phyloP scores from a whole-genome alignment of 1,140 invertebrate species.

The Sarcophaga peregrina region DNA sequence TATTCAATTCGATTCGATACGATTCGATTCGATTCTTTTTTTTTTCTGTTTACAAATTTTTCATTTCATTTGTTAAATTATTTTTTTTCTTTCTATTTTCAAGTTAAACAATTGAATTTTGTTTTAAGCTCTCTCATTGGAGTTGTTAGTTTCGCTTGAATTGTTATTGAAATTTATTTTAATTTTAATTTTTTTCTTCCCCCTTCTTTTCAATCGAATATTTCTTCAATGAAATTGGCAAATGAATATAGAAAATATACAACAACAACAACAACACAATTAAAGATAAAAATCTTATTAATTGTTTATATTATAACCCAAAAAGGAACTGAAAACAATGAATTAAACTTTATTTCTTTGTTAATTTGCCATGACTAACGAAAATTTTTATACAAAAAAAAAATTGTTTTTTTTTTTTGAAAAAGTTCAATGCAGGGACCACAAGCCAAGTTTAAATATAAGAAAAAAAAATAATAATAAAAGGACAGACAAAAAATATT shows the following conservation, averaged over 20 bases:
- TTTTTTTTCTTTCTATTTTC: too few relatives aligned
- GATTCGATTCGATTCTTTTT: background rate
- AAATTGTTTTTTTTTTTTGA: too few relatives aligned
- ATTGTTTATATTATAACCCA: conserved; percentile 21
- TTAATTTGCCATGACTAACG: conserved; percentile 23
- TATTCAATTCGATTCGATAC: background rate
- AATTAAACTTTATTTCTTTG: conserved; percentile 21
- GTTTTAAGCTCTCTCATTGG: background rate
- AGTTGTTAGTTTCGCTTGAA: background rate
- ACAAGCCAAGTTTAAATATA: too few relatives aligned
- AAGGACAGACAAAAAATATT: too few relatives aligned
- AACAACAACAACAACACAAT: background rate
- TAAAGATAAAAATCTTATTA: conserved; percentile 29
- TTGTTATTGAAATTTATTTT: background rate
- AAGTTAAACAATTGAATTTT: conserved; percentile 15
- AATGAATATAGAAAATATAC: background rate
- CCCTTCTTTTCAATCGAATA: background rate
- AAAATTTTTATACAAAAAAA: too few relatives aligned
- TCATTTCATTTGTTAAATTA: background rate
- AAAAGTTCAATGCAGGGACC: too few relatives aligned
- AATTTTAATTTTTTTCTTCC: background rate
- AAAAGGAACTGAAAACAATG: background rate
- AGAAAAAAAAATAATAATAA: too few relatives aligned
- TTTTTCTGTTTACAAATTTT: background rate
- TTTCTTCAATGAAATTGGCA: conserved; percentile 27